Percentiles rank a stretch among this genome's conserved stretches.
These are phyloP conservation scores for Mesembrinibis cayennensis DNA, from an alignment of 2,113 vertebrate genomes.

Conservation along the genomic window DNA sequence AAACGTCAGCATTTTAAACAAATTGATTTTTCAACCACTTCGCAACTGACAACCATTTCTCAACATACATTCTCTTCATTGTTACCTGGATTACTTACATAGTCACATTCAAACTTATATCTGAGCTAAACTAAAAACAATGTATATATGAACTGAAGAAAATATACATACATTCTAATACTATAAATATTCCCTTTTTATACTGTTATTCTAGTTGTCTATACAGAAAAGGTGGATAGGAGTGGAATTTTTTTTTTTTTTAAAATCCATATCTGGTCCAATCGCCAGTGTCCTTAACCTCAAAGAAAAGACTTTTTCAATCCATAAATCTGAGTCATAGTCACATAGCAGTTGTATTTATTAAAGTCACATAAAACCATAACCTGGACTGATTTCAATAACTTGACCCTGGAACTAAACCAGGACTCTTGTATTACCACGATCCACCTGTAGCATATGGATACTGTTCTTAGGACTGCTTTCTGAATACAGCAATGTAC, in stretches of 20 bases:
- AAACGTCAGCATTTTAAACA: not conserved
- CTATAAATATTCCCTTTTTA: not conserved
- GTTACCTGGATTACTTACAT: not conserved
- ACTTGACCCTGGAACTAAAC: not conserved
- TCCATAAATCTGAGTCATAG: not conserved
- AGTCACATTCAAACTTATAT: not conserved
- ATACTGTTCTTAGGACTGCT: not conserved
- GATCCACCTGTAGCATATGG: not conserved
- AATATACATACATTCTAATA: not conserved
- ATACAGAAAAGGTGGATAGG: not conserved
- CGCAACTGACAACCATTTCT: not conserved
- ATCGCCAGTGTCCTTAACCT: not conserved
- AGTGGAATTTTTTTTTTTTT: not conserved
- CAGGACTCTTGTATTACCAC: not conserved
- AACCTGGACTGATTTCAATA: not conserved
- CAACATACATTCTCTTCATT: not conserved
- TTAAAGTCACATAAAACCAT: not conserved
- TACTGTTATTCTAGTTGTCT: not conserved
- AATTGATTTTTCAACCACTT: not conserved
- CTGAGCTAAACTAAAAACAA: not conserved
- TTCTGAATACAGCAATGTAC: not conserved
- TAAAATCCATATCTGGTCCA: not conserved
- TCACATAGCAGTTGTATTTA: not conserved
- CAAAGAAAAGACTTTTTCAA: not conserved
- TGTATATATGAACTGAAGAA: not conserved